Base-by-base conservation (phyloP, 2,888 invertebrate genomes). In the Asteroscopus sphinx region DNA sequence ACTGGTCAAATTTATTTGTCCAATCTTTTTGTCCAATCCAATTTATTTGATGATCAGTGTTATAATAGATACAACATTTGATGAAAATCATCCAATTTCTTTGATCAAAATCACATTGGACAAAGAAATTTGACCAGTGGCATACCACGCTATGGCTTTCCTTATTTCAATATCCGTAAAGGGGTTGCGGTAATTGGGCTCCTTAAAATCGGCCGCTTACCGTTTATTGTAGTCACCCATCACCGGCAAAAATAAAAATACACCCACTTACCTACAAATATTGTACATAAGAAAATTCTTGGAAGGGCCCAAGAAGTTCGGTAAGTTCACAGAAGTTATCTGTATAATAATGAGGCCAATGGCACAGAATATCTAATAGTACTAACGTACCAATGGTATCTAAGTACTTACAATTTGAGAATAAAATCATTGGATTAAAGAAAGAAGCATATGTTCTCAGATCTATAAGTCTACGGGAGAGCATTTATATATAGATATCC, bases 401-500 rank as follows among this genome's bases (percentile, higher is more conserved):
- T 11, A 39, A 42, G 3, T 36, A 8, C 44, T 56, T 11, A 16
- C 33, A 7, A 42, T 26, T 25, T 32, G 17, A 35, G 41, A 47
- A 46, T 44, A 32, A 65, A 70, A 47, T 69, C 28, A 42, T 64
- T 64, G 54, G 25, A 64, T 70, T 40, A 69, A 41, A 28, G 44
- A 63, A n/a, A 54, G 55, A 54, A 70, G 70, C 64, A 54, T n/a
- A 42, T 39, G 55, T 64, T 70, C n/a, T n/a, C 46, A 44, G 42
- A 64, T 55, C 70, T 70, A 63, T 46, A 56, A 41, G 45, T 63
- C 45, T 54, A 70, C 25, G 46, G 54, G 33, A 46, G 57, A 63
- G 71, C 56, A 64, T 71, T 64, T 64, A 64, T 64, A 70, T 64
- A 54, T 65, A 65, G 64, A 64, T 65, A 47, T 44, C 65, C 64